Evolutionary conservation across 2,888 invertebrate species (phyloP).

Genomic region (Zele albiditarsus): DNA sequence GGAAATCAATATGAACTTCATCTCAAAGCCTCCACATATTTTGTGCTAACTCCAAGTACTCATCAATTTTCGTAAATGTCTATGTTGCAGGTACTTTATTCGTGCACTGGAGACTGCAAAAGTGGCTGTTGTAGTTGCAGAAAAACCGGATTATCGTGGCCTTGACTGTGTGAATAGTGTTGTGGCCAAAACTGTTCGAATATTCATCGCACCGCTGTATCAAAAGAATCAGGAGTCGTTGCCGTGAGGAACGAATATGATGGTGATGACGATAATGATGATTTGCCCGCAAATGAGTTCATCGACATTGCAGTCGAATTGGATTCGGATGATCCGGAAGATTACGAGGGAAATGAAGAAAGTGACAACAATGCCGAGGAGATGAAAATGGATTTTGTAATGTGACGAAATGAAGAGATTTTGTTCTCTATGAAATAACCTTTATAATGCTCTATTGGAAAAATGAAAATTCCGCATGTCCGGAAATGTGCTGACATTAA

Average conservation of each 20-base stretch:
- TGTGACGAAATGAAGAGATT: neutral
- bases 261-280: neutral
- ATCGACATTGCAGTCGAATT: slow-evolving; percentile 15
- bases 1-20: too few species aligned
- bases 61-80: slow-evolving; percentile 2
- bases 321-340: slow-evolving; percentile 13
- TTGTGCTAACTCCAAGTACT: neutral
- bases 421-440: too few species aligned
- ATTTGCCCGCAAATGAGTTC: neutral
- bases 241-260: neutral
- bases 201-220: neutral
- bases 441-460: too few species aligned
- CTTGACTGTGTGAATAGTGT: slow-evolving; percentile 39
- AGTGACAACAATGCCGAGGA: neutral
- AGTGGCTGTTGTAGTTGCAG: slow-evolving; percentile 35
- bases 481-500: too few species aligned
- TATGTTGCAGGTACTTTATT: slow-evolving; percentile 11
- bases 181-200: slow-evolving; percentile 30
- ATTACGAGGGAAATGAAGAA: slow-evolving; percentile 5
- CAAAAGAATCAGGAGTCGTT: neutral
- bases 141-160: slow-evolving; percentile 37
- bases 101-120: neutral
- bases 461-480: too few species aligned
- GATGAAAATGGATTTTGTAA: neutral
- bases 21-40: too few species aligned